A percentile compares a stretch with the other conserved stretches of the same genome.
Conservation (phyloP, 2,888 invertebrate species). For the Macrophya annulata region DNA sequence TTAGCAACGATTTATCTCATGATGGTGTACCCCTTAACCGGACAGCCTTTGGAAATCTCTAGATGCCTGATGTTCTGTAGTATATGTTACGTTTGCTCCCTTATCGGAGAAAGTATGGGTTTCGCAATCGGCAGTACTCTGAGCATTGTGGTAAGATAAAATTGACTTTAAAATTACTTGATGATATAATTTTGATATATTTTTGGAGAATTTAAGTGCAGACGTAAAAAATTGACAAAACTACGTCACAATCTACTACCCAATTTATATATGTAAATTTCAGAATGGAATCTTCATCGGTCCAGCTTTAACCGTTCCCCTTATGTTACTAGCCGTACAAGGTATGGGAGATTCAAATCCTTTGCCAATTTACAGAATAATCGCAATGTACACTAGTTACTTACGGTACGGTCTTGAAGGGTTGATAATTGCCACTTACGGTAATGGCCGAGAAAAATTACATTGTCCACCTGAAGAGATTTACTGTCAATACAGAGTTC, state of each 20-base stretch:
- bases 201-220: not conserved
- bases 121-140: slow-evolving; percentile 88
- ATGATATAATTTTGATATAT: not conserved
- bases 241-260: not conserved
- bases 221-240: not conserved
- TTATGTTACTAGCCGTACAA: slow-evolving; percentile 93
- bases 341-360: slow-evolving; percentile 90
- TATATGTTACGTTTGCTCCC: slow-evolving; percentile 86
- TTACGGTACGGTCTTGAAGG: slow-evolving; percentile 92
- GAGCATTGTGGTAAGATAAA: slow-evolving; percentile 87
- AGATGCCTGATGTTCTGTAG: slow-evolving; percentile 86
- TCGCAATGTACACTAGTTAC: slow-evolving; percentile 92
- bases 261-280: slow-evolving; percentile 55
- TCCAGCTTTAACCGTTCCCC: slow-evolving; percentile 92
- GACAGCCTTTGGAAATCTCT: slow-evolving; percentile 88
- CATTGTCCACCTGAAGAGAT: slow-evolving; percentile 87
- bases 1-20: slow-evolving; percentile 86
- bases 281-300: slow-evolving; percentile 95
- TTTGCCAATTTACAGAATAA: slow-evolving; percentile 87
- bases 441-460: slow-evolving; percentile 87
- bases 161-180: not conserved
- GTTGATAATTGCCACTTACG: slow-evolving; percentile 90
- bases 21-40: slow-evolving; percentile 88
- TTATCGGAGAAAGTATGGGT: slow-evolving; percentile 91
- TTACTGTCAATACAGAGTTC: slow-evolving; percentile 89